A percentile compares a stretch with the other conserved stretches of the same genome.
phyloP scores from a whole-genome alignment of 2,888 invertebrate genomes.

The Orchesellides sinensis region DNA sequence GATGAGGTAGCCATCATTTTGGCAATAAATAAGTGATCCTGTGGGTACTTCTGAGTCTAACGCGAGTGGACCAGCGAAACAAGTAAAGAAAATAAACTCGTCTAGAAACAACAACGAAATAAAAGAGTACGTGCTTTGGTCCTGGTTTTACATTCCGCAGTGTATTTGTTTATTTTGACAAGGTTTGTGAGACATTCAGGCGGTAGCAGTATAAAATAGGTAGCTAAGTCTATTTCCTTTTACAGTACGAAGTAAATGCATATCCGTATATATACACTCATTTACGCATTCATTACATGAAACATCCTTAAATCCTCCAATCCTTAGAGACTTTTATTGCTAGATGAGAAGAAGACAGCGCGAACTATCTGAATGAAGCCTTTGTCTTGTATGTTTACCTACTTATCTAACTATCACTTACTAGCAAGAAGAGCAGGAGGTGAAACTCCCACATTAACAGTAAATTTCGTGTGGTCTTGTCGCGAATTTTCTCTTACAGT shows the following conservation, averaged over 20 bases:
- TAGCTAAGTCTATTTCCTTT: conserved; percentile 1
- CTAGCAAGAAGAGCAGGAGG: neutral
- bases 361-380: neutral
- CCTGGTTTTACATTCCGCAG: neutral
- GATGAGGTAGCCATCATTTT: conserved; percentile 20
- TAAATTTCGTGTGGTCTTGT: neutral
- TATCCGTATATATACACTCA: conserved; percentile 8
- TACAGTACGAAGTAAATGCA: neutral
- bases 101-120: conserved; percentile 20
- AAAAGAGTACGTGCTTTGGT: conserved; percentile 11
- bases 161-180: conserved; percentile 35
- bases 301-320: conserved; percentile 28
- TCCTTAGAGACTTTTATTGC: conserved; percentile 31
- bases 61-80: neutral
- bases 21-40: conserved; percentile 39
- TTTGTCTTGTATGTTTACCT: neutral
- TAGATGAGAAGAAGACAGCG: neutral
- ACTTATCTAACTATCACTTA: neutral
- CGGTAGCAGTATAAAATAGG: neutral
- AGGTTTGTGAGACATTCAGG: neutral
- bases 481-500: neutral
- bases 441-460: no score
- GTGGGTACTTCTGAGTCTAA: conserved; percentile 6
- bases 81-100: conserved; percentile 24
- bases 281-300: conserved; percentile 46